Evolutionary conservation across 2,888 invertebrate genomes (phyloP), one percentile per base, ranked within the genome.

Genomic region (Monopis laevigella): DNA sequence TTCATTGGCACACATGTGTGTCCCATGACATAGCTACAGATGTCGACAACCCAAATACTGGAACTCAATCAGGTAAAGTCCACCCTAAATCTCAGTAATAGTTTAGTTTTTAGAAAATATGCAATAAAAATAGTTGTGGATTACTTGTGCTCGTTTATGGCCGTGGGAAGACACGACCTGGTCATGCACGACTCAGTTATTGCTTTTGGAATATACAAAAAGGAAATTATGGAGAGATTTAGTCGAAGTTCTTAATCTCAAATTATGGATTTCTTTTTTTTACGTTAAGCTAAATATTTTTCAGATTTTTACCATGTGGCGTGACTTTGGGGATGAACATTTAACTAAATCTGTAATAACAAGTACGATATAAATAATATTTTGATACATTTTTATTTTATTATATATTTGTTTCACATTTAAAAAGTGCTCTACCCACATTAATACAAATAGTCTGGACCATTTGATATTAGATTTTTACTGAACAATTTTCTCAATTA

Each of bases 111-210:
- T 13, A 32, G n/a, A 36, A 18, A 36, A 27, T 14, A 28, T 27
- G 35, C 42, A 35, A 42, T 42, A 42, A 42, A 42, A 42, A 36
- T 41, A 24, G 21, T 36, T 36, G 17, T 28, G 36, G 42, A 36
- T 42, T 42, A 42, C 42, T n/a, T 8, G 14, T 12, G 14, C 36
- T 36, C 28, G 18, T 34, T 42, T 42, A 42, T 42, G 12, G 27
- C 28, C 42, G 36, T 42, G 42, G 36, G 42, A 42, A 42, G 36
- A 36, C 36, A 36, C 36, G 36, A 36, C n/a, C 21, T 21, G 36
- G 36, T 36, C 36, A 36, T 36, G 36, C 36, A 36, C 36, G 36
- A 36, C 36, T 21, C 36, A 21, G 36, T 36, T 36, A 36, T 36
- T 36, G 36, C 36, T 36, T 36, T 36, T 36, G 21, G 21, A 36